A percentile compares a stretch with the other conserved stretches of the same genome.
These are phyloP conservation scores for Neoitamus cyanurus DNA, from an alignment of 2,888 invertebrate genomes.

Conservation along the genomic window DNA sequence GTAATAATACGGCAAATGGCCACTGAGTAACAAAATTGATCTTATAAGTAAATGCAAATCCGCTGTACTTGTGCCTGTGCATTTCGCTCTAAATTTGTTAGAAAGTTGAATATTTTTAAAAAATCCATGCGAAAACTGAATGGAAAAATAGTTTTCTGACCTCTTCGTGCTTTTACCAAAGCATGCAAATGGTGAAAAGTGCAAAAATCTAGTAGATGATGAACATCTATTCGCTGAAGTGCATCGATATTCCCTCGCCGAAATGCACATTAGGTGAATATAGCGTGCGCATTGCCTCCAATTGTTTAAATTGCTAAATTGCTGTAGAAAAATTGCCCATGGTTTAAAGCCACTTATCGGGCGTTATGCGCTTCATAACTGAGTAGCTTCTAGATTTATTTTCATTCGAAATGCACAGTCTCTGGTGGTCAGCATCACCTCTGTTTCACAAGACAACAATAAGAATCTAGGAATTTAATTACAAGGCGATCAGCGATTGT, in stretches of 20 bases:
- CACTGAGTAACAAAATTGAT: slow-evolving; percentile 10
- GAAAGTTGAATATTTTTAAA: slow-evolving; percentile 26
- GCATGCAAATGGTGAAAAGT: slow-evolving; percentile 27
- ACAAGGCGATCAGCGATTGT: neutral
- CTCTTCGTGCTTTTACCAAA: neutral
- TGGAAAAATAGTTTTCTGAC: slow-evolving; percentile 4
- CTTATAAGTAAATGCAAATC: slow-evolving; percentile 11
- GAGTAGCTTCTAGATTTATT: neutral
- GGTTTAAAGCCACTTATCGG: neutral
- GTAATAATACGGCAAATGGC: slow-evolving; percentile 20
- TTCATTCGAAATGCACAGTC: neutral
- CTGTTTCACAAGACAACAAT: neutral
- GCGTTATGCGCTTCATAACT: neutral
- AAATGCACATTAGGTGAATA: neutral
- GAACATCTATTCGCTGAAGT: neutral
- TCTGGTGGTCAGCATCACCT: neutral
- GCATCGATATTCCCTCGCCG: slow-evolving; percentile 10
- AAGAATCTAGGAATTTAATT: neutral
- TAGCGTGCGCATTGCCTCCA: slow-evolving; percentile 5
- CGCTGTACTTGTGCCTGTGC: slow-evolving; percentile 9
- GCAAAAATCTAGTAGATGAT: neutral
- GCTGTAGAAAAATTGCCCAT: neutral
- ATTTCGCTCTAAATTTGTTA: slow-evolving; percentile 37
- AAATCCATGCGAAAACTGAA: neutral
- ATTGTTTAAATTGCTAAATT: slow-evolving; percentile 1